These are phyloP conservation scores for Archaeoteleia sp. DNA, from an alignment of 2,888 invertebrate species.

Conservation along the genomic window DNA sequence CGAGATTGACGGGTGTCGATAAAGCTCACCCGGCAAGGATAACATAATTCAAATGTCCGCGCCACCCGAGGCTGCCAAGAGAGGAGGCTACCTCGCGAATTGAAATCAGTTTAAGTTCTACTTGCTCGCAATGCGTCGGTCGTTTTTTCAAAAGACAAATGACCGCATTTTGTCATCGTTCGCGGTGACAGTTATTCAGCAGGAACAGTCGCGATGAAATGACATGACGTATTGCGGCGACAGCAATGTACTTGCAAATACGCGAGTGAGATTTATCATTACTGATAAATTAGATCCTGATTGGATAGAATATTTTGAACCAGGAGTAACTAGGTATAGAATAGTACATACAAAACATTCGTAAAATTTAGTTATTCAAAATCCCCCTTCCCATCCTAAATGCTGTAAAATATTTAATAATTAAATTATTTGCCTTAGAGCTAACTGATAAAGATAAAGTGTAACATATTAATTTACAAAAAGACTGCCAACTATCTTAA, in stretches of 20 bases:
- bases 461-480: no score
- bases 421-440: no score
- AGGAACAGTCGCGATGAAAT: constrained; percentile 38
- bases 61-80: constrained; percentile 1
- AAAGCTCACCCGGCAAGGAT: constrained; percentile 33
- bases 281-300: no score
- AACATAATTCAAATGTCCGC: constrained; percentile 44
- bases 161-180: constrained; percentile 44
- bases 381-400: no score
- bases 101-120: constrained; percentile 22
- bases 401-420: no score
- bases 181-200: constrained; percentile 38
- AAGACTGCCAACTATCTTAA: no score
- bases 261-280: constrained; percentile 1
- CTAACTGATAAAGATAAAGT: no score
- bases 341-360: no score
- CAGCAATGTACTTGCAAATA: constrained; percentile 8
- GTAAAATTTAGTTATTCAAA: no score
- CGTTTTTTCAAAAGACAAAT: constrained; percentile 32
- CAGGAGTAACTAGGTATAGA: no score
- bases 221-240: constrained; percentile 32
- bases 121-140: constrained; percentile 5
- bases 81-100: constrained; percentile 20
- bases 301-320: no score
- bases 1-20: constrained; percentile 52